phyloP scores from a whole-genome alignment of 1,140 invertebrate species.

The Zaprionus taronus region DNA sequence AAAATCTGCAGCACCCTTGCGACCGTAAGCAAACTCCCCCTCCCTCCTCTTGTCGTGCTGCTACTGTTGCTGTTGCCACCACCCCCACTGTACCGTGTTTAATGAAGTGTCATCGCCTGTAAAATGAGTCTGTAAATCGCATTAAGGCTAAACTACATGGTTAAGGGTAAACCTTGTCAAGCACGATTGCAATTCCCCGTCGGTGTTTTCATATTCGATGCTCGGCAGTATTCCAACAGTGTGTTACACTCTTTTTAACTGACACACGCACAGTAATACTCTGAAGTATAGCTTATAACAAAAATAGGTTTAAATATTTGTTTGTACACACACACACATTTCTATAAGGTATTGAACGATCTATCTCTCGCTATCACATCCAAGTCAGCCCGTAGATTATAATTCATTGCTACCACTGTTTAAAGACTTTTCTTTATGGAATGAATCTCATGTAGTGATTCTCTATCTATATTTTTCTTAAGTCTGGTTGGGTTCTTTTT shows the following conservation, averaged over 20 bases:
- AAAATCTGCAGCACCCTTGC: constrained; percentile 7
- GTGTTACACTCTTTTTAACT: constrained; percentile 19
- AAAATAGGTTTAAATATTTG: not conserved
- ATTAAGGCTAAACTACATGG: constrained; percentile 73
- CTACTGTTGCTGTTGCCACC: constrained; percentile 17
- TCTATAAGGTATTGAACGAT: no score
- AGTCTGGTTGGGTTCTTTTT: no score
- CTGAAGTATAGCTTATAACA: not conserved
- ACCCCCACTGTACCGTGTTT: constrained; percentile 70
- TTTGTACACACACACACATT: no score
- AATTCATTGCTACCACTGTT: no score
- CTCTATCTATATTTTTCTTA: no score
- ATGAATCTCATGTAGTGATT: no score
- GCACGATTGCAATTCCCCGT: constrained; percentile 42
- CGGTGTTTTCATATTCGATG: constrained; percentile 19
- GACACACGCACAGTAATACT: constrained; percentile 4
- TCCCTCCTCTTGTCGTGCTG: constrained; percentile 13
- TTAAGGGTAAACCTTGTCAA: constrained; percentile 74
- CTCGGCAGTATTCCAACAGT: constrained; percentile 12
- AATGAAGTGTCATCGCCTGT: constrained; percentile 83
- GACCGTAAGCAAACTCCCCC: constrained; percentile 18
- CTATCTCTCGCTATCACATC: no score
- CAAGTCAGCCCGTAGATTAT: no score
- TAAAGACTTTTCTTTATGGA: no score
- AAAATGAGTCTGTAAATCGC: constrained; percentile 82